phyloP scores from a whole-genome alignment of 2,113 vertebrate genomes.

The Mesembrinibis cayennensis region DNA sequence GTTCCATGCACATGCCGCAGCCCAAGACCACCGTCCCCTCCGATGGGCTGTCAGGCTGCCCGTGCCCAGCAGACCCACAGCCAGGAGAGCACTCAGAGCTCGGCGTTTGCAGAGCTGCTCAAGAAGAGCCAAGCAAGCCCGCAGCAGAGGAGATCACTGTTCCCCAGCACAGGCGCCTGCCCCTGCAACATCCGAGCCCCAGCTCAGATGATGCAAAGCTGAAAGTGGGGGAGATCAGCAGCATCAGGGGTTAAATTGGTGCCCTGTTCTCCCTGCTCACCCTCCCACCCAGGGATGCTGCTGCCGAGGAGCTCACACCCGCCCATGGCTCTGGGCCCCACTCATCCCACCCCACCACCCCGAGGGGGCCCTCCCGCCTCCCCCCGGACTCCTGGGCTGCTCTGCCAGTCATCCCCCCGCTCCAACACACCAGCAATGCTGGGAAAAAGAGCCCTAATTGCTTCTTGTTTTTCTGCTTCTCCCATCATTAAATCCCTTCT shows the following conservation, averaged over 20 bases:
- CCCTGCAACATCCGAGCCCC: not conserved
- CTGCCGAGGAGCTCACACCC: not conserved
- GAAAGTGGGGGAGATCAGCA: fast-evolving
- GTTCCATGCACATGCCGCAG: not conserved
- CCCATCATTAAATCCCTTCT: constrained; percentile 52
- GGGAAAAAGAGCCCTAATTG: not conserved
- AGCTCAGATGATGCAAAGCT: not conserved
- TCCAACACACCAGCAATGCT: not conserved
- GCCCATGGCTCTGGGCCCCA: fast-evolving
- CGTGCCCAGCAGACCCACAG: not conserved
- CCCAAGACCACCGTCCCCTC: not conserved
- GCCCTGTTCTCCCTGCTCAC: not conserved
- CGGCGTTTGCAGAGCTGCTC: fast-evolving
- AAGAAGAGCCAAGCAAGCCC: not conserved
- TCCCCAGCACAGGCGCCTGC: fast-evolving
- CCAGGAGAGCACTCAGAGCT: not conserved
- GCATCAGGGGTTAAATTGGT: not conserved
- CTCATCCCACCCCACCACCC: not conserved
- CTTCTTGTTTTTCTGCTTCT: constrained; percentile 58
- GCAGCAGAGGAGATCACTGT: not conserved
- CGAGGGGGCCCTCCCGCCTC: fast-evolving
- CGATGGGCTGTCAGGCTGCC: not conserved
- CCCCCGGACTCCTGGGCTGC: not conserved
- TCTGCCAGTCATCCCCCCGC: not conserved
- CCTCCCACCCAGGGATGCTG: not conserved